phyloP scores from a whole-genome alignment of 1,140 invertebrate genomes.

The Cephus cinctus region DNA sequence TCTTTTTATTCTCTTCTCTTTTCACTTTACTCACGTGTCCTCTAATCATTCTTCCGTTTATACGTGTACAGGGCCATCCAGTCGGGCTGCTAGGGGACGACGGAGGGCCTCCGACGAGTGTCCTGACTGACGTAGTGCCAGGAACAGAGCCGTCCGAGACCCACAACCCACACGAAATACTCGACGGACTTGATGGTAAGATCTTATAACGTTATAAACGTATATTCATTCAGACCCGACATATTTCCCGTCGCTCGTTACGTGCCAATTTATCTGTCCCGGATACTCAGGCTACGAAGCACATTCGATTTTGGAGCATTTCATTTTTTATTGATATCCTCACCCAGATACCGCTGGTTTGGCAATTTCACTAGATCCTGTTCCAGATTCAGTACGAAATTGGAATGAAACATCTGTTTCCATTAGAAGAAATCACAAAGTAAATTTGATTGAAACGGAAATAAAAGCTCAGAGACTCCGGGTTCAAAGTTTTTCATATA shows the following conservation, averaged over 20 bases:
- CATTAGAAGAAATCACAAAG: too few relatives aligned
- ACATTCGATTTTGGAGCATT: too few relatives aligned
- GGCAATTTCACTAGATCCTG: too few relatives aligned
- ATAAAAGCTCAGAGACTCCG: too few relatives aligned
- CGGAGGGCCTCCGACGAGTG: constrained; percentile 41
- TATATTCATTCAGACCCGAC: constrained; percentile 28
- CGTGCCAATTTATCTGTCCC: too few relatives aligned
- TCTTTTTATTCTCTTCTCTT: not conserved
- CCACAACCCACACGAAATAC: constrained; percentile 53
- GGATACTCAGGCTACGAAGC: too few relatives aligned
- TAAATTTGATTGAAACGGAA: too few relatives aligned
- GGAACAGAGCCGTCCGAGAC: constrained; percentile 51
- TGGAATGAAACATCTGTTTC: too few relatives aligned
- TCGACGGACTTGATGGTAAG: constrained; percentile 57
- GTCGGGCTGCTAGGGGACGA: constrained; percentile 48
- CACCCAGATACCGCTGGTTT: too few relatives aligned
- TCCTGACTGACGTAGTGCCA: constrained; percentile 47
- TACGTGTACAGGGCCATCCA: constrained; percentile 47
- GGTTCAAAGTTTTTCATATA: too few relatives aligned
- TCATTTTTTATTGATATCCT: too few relatives aligned
- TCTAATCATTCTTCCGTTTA: constrained; percentile 10
- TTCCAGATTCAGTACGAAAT: too few relatives aligned
- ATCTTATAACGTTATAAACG: constrained; percentile 18
- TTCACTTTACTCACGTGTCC: not conserved
- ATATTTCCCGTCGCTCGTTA: constrained; percentile 30